phyloP scores from a whole-genome alignment of 2,888 invertebrate species.

The Hydropsyche betteni region DNA sequence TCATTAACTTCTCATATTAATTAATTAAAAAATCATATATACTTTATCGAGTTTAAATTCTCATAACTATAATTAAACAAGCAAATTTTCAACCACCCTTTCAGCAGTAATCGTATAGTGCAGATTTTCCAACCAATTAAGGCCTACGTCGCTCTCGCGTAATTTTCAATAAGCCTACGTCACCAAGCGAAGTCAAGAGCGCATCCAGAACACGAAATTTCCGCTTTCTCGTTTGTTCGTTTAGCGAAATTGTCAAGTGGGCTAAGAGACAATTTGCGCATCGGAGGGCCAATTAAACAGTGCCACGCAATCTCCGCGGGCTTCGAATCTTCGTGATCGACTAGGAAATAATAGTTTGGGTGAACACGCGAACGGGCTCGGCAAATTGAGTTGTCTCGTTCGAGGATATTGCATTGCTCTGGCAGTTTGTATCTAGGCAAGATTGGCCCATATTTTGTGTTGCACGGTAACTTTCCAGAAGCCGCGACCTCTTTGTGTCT shows the following conservation, averaged over 20 bases:
- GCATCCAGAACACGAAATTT: not conserved
- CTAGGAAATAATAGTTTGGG: slow-evolving; percentile 50
- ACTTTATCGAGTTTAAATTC: too few relatives aligned
- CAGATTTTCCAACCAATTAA: too few relatives aligned
- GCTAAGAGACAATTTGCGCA: slow-evolving; percentile 10
- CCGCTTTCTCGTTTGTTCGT: not conserved
- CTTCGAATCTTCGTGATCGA: slow-evolving; percentile 38
- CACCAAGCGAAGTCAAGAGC: not conserved
- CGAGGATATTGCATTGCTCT: slow-evolving; percentile 49
- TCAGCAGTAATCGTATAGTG: too few relatives aligned
- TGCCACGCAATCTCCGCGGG: too few relatives aligned
- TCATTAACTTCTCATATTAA: too few relatives aligned
- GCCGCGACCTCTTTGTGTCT: too few relatives aligned
- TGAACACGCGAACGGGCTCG: slow-evolving; percentile 37
- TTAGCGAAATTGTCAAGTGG: not conserved
- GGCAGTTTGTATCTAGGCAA: not conserved
- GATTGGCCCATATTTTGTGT: slow-evolving; percentile 14
- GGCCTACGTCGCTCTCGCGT: too few relatives aligned
- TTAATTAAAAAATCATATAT: too few relatives aligned
- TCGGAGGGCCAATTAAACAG: not conserved
- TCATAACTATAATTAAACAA: too few relatives aligned
- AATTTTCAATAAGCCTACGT: too few relatives aligned
- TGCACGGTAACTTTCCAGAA: too few relatives aligned
- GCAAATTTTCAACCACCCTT: too few relatives aligned
- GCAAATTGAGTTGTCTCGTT: slow-evolving; percentile 50